Evolutionary conservation across 37 sponge, comb jelly and placozoan species (phyloP).

Genomic region (Chondrilla cf. caribensis): DNA sequence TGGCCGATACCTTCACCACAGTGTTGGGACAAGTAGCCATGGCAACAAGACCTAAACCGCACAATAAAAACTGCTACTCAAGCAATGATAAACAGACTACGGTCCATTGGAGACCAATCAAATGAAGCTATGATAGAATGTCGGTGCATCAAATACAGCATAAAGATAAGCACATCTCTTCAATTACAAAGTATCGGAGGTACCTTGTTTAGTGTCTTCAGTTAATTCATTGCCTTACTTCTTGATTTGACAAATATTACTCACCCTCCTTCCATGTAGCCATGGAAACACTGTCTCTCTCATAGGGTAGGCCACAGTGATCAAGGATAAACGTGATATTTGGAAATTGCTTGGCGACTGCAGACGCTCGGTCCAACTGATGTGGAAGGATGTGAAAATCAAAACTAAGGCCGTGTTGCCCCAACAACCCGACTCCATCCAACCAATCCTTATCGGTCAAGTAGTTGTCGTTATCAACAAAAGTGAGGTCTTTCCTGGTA

Average conservation of each 20-base stretch:
- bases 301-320: slow-evolving; percentile 80
- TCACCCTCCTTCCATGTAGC: slow-evolving; percentile 81
- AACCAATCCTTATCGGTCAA: slow-evolving; percentile 76
- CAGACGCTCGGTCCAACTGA: slow-evolving; percentile 60
- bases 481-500: not conserved
- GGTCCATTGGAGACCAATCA: not conserved
- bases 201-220: no score
- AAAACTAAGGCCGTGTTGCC: slow-evolving; percentile 75
- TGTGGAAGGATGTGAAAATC: slow-evolving; percentile 68
- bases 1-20: slow-evolving; percentile 66
- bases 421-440: slow-evolving; percentile 61
- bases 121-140: not conserved
- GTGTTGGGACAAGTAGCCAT: slow-evolving; percentile 56
- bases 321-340: slow-evolving; percentile 75
- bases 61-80: not conserved
- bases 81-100: not conserved
- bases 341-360: slow-evolving; percentile 58
- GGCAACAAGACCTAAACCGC: slow-evolving; percentile 48
- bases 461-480: slow-evolving; percentile 52
- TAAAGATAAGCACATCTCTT: not conserved
- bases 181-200: no score
- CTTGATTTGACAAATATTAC: not conserved
- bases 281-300: slow-evolving; percentile 63
- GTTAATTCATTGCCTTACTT: no score
- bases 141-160: not conserved